Base-by-base conservation (phyloP, 2,888 invertebrate genomes). In the Volucella zonaria region DNA sequence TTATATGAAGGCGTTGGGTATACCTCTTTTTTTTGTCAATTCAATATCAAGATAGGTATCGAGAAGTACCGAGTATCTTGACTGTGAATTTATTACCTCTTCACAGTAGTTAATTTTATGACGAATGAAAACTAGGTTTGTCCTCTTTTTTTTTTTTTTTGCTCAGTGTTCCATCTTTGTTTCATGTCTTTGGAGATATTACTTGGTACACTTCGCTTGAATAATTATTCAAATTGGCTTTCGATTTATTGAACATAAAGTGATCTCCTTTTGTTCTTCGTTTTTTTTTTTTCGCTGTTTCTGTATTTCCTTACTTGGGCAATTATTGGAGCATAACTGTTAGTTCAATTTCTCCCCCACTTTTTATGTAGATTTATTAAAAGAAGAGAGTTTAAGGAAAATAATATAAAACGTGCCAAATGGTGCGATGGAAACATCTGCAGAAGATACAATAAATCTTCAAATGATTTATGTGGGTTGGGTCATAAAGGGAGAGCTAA, bases 181-280 rank as follows among this genome's bases (percentile, higher is more conserved):
- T 11, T 31, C 11, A 8, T 14, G 18, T 31, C 54, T 54, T 38
- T n/a, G 8, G 14, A 61, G 66, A 12, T 23, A 54, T 77, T 62
- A 38, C 45, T 45, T 14, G 52, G 6, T 43, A 14, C 8, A 56
- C 49, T 14, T 3, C 11, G 43, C 18, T 68, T 59, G 70, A 73
- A 75, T 56, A 70, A 59, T 70, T 71, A 67, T 76, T 76, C 54
- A 76, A 71, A 71, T 31, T 83, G 14, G 45, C 66, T 75, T 70
- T 61, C 80, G 75, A 71, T 75, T 80, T 79, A 79, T 79, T 83
- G 61, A 83, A 67, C 75, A 66, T 58, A 59, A 56, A 68, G 58
- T 68, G 61, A 51, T 71, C 18, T 15, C 45, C 58, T 67, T 43
- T 43, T 67, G 51, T 64, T 67, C 43, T 43, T 67, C 49, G 10